Evolutionary conservation across 2,797 vertebrate species (phyloP), one percentile per base, ranked within the genome.

Genomic region (Sebastes glaucus): DNA sequence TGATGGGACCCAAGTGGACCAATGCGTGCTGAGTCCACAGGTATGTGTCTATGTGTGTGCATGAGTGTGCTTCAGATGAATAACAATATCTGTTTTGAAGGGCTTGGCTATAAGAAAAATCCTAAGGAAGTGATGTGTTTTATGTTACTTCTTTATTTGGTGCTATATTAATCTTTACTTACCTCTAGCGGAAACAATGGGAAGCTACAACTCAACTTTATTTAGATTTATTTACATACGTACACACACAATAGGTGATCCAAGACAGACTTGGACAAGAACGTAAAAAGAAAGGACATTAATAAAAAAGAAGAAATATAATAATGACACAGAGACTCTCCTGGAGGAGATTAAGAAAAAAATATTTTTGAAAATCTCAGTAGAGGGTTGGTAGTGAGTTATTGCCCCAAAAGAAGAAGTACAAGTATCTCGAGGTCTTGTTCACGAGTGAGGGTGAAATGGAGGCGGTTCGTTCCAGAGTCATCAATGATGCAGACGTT

Each of bases 1-100:
- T 28, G 74, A 74, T 77, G 63, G 87, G 77, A 82, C 25, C 23
- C 27, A 20, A 87, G 57, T 78, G 74, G 83, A 81, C 80, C 57
- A 22, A 68, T 42, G 73, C 68, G 27, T 77, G 69, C 79, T 75
- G 77, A 78, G 81, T 81, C 49, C 55, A 80, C 77, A 68, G 63
- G 32, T 71, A 32, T 11, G 27, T 83, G 68, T 86, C 20, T 62
- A 2, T 74, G 13, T 70, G n/a, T 56, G 35, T 75, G 2, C 0
- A 2, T 27, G 32, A 46, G 25, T 30, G 23, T 67, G 46, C 13
- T 11, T 71, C 2, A 56, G 20, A 69, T n/a, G 3, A 70, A 66
- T 38, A 74, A 35, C 20, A 23, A 27, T 49, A 14, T 63, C 2
- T 27, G 11, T 53, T 63, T 74, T 46, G 66, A 59, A 55, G n/a